A percentile compares a stretch with the other conserved stretches of the same genome.
These are phyloP conservation scores for Drosophila flavopinicola DNA, from an alignment of 2,888 invertebrate species.

Conservation along the genomic window DNA sequence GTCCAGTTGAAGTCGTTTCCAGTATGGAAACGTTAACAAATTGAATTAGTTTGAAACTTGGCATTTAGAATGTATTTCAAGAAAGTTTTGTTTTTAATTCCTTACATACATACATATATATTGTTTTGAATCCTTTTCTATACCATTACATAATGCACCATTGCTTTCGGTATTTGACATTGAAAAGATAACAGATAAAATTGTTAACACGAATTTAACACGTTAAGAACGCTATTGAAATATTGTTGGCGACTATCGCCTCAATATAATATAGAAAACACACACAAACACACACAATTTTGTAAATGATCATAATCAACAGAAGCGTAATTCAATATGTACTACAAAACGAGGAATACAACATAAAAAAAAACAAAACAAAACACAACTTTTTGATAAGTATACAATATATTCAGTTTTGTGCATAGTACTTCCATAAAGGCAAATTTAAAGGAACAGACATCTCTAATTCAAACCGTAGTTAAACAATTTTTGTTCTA, in stretches of 20 bases:
- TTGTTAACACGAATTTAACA: conserved; percentile 71
- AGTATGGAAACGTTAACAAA: conserved; percentile 17
- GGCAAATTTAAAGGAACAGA: conserved; percentile 9
- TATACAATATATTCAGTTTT: conserved; percentile 21
- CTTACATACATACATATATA: conserved; percentile 4
- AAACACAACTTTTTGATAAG: conserved; percentile 1
- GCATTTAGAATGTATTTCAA: conserved; percentile 37
- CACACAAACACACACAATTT: conserved; percentile 1
- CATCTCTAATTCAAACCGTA: conserved; percentile 14
- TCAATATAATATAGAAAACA: background rate
- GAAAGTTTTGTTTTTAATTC: background rate
- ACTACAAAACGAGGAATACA: background rate
- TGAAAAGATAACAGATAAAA: conserved; percentile 22
- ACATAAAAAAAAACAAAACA: background rate
- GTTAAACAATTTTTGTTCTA: conserved; percentile 38
- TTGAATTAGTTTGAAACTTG: conserved; percentile 28
- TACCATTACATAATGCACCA: conserved; percentile 1
- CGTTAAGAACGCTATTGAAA: conserved; percentile 61
- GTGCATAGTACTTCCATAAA: conserved; percentile 33
- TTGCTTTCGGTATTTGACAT: conserved; percentile 38
- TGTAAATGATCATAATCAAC: conserved; percentile 25
- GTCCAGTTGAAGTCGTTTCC: conserved; percentile 34
- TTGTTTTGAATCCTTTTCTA: conserved; percentile 11
- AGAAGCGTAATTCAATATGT: conserved; percentile 31
- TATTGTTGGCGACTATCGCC: conserved; percentile 53